phyloP scores from a whole-genome alignment of 2,113 vertebrate genomes.

The Furnarius figulus region DNA sequence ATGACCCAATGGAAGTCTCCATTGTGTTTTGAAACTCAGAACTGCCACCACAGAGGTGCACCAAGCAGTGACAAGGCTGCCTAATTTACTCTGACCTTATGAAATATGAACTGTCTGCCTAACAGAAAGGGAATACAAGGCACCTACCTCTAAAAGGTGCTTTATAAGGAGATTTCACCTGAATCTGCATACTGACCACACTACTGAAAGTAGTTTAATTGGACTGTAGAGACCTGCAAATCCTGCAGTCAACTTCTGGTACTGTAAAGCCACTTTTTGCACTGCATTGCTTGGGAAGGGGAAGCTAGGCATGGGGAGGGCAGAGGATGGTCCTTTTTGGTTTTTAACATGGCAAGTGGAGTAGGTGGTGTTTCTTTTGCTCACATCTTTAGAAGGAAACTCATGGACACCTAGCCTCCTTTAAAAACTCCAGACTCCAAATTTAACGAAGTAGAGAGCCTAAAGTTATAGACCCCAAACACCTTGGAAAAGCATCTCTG shows the following conservation, averaged over 20 bases:
- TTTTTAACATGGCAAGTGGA: background rate
- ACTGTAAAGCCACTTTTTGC: background rate
- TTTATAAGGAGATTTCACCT: background rate
- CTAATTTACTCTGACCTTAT: background rate
- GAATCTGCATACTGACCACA: background rate
- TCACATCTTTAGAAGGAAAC: background rate
- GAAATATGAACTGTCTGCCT: background rate
- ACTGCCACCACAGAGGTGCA: fast-evolving
- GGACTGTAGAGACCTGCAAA: background rate
- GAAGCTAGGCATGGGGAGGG: fast-evolving
- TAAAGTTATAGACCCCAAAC: background rate
- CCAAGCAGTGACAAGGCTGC: background rate
- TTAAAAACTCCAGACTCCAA: background rate
- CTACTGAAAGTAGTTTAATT: background rate
- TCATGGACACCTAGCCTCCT: background rate
- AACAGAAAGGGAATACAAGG: background rate
- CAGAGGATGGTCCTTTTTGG: background rate
- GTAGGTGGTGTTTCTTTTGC: background rate
- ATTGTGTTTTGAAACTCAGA: background rate
- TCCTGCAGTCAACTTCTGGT: background rate
- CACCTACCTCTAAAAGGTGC: background rate
- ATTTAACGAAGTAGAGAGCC: background rate
- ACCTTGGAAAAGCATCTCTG: background rate
- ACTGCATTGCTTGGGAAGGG: background rate
- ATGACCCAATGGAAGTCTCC: too few relatives aligned